Percentiles rank a stretch among this genome's conserved stretches.
Conservation (phyloP, 53 echinoderm and acorn worm genomes). For the Henricia sp. region DNA sequence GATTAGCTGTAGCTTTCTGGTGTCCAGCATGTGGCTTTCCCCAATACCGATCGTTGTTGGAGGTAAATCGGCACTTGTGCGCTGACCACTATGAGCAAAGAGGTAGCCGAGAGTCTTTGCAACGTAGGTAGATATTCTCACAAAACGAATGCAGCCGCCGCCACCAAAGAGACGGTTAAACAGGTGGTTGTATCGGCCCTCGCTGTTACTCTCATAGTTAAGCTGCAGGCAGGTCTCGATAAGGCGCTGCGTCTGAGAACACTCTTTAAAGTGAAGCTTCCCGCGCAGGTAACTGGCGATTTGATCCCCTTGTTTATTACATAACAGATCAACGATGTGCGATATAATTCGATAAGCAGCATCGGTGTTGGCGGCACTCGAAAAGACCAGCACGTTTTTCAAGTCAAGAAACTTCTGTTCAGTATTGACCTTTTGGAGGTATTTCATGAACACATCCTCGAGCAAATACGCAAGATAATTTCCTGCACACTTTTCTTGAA, state of each 20-base stretch:
- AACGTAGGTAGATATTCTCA: constrained; percentile 67
- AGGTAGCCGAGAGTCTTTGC: constrained; percentile 68
- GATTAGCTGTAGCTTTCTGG: constrained; percentile 55
- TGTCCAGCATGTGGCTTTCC: background rate
- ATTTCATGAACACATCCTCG: constrained; percentile 39
- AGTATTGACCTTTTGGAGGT: constrained; percentile 27
- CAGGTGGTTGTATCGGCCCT: constrained; percentile 58
- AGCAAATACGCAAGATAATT: constrained; percentile 60
- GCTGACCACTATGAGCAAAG: constrained; percentile 33
- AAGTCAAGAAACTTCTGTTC: constrained; percentile 58
- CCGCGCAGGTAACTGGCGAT: constrained; percentile 52
- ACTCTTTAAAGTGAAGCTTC: constrained; percentile 60
- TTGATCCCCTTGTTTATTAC: constrained; percentile 36
- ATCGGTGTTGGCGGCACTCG: constrained; percentile 40
- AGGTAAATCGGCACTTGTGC: background rate
- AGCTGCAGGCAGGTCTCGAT: constrained; percentile 70
- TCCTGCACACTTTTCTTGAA: constrained; percentile 71
- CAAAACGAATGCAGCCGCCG: constrained; percentile 45
- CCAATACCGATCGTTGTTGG: background rate
- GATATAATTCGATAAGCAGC: constrained; percentile 53
- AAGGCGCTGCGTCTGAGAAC: constrained; percentile 50
- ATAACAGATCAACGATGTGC: constrained; percentile 34
- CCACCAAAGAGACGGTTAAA: constrained; percentile 37
- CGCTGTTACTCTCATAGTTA: constrained; percentile 60
- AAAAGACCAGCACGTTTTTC: constrained; percentile 66